Percentiles rank a stretch among this genome's conserved stretches.
Evolutionary conservation across 2,113 vertebrate genomes (phyloP).

Genomic region (Laterallus jamaicensis): DNA sequence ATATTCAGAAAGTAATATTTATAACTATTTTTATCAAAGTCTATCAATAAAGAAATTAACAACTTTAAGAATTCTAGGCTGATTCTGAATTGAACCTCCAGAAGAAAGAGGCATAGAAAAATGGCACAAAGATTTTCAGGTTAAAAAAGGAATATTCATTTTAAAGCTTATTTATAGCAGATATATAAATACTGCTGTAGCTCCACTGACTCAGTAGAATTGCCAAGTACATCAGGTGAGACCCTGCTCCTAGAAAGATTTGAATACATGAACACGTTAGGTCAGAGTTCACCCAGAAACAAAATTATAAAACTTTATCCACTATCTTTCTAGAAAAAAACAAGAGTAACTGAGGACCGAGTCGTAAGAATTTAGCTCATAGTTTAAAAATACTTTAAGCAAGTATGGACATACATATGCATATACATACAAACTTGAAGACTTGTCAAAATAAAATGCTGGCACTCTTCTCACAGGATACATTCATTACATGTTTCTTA

Average conservation of each 20-base stretch:
- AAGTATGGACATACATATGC: background rate
- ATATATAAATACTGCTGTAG: background rate
- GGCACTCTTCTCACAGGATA: background rate
- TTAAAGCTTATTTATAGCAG: background rate
- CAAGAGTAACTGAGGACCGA: background rate
- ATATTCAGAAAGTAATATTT: background rate
- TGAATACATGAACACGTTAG: accelerated
- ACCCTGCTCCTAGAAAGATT: background rate
- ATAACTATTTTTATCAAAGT: background rate
- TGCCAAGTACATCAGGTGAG: background rate
- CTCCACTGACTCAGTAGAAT: background rate
- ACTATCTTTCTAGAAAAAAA: background rate
- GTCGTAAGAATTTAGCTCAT: background rate
- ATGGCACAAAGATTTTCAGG: background rate
- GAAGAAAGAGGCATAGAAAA: background rate
- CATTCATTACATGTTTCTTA: background rate
- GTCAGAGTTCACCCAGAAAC: background rate
- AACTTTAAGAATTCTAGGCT: background rate
- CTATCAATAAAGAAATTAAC: too few species aligned
- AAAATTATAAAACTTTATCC: background rate
- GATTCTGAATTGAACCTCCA: background rate
- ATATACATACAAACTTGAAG: background rate
- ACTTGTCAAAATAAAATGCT: background rate
- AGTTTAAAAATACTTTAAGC: background rate
- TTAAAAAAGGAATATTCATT: background rate